Percentiles rank a stretch among this genome's conserved stretches.
Evolutionary conservation across 2,888 invertebrate genomes (phyloP).

Genomic region (Acanthoscelides obtectus): DNA sequence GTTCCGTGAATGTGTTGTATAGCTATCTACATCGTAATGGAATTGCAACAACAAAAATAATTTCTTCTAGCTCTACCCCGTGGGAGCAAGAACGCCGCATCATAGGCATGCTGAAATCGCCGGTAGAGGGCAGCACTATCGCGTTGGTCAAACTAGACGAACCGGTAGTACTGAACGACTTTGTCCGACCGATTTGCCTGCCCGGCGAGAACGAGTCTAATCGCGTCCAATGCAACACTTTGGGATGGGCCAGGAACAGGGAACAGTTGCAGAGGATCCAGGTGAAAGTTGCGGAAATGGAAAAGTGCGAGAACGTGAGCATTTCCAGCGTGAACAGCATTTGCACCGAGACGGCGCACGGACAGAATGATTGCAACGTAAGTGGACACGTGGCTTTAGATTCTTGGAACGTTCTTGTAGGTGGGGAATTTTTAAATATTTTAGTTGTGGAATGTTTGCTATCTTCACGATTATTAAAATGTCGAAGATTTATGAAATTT

Average conservation of each 20-base stretch:
- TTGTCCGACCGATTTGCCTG: conserved; percentile 77
- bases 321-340: conserved; percentile 78
- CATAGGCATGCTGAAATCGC: conserved; percentile 80
- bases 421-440: too few relatives aligned
- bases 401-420: too few relatives aligned
- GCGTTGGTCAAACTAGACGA: conserved; percentile 77
- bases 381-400: conserved; percentile 50
- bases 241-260: conserved; percentile 82
- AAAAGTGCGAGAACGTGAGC: conserved; percentile 79
- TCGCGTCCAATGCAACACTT: conserved; percentile 66
- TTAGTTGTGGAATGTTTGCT: too few relatives aligned
- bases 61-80: conserved; percentile 61
- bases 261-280: conserved; percentile 80
- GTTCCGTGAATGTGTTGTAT: too few relatives aligned
- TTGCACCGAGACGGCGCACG: conserved; percentile 75
- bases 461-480: too few relatives aligned
- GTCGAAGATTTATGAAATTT: too few relatives aligned
- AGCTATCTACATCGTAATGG: too few relatives aligned
- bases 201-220: conserved; percentile 54
- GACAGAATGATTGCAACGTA: conserved; percentile 79
- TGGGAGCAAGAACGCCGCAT: conserved; percentile 84
- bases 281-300: conserved; percentile 70
- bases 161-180: conserved; percentile 71
- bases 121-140: conserved; percentile 82
- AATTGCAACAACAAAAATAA: too few relatives aligned